phyloP scores from a whole-genome alignment of 2,797 vertebrate species.

The Poeciliopsis infans region DNA sequence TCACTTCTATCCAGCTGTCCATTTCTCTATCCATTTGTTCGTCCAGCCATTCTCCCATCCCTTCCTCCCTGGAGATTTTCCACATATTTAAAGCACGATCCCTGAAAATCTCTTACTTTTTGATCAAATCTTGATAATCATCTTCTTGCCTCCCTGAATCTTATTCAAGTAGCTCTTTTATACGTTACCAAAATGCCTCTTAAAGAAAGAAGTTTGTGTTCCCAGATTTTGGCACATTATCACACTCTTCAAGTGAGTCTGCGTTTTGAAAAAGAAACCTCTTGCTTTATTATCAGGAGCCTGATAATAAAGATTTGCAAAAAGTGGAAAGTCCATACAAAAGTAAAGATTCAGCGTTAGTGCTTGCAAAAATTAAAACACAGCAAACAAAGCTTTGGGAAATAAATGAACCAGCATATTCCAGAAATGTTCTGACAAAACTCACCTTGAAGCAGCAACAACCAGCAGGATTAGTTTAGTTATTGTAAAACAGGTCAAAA shows the following conservation, averaged over 20 bases:
- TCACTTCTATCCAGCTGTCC: background rate
- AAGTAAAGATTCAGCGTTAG: background rate
- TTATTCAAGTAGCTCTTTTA: background rate
- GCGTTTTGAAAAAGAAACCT: background rate
- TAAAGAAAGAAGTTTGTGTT: background rate
- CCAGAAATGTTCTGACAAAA: background rate
- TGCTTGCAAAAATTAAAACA: background rate
- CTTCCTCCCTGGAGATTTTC: background rate
- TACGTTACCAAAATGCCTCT: background rate
- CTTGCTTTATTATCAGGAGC: background rate
- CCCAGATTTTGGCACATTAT: background rate
- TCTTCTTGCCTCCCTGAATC: background rate
- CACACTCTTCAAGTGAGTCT: background rate
- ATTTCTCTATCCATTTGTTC: background rate
- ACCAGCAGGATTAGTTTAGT: conserved; percentile 8
- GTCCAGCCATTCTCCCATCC: background rate
- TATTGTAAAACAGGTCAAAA: background rate
- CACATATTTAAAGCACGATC: background rate
- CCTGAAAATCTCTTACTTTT: background rate
- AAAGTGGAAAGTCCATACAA: background rate
- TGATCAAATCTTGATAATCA: background rate
- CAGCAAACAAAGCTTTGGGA: rapidly evolving
- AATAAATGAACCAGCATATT: background rate
- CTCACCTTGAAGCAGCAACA: conserved; percentile 9
- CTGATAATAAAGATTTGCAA: background rate